phyloP scores from a whole-genome alignment of 2,113 vertebrate genomes.

The Etia nguti region DNA sequence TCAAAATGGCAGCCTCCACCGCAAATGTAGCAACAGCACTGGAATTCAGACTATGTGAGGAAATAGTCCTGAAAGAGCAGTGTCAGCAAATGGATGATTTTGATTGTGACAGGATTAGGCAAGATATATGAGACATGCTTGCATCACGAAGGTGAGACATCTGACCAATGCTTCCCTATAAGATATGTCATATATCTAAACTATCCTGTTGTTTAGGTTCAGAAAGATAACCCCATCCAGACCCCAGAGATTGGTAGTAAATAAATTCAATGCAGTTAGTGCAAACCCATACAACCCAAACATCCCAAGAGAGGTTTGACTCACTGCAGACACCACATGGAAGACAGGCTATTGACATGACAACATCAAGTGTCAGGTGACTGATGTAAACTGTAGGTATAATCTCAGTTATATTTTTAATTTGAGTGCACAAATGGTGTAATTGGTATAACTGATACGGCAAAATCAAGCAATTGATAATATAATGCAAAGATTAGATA shows the following conservation, averaged over 20 bases:
- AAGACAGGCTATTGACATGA: not conserved
- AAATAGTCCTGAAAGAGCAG: not conserved
- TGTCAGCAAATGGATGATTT: not conserved
- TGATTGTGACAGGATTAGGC: not conserved
- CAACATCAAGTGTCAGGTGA: not conserved
- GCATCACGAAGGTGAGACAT: not conserved
- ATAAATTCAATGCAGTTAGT: not conserved
- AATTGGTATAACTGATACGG: not conserved
- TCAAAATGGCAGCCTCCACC: fast-evolving
- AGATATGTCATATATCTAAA: not conserved
- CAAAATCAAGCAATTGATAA: not conserved
- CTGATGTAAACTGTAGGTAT: not conserved
- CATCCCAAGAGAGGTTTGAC: not conserved
- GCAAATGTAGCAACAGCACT: not conserved
- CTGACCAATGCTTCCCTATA: not conserved
- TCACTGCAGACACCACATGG: not conserved
- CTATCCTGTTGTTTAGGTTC: not conserved
- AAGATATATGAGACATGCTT: not conserved
- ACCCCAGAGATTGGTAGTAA: not conserved
- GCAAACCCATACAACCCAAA: not conserved
- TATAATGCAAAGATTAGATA: not conserved
- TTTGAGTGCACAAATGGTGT: fast-evolving
- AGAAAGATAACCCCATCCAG: not conserved
- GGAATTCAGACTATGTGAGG: not conserved
- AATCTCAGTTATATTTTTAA: not conserved